These are phyloP conservation scores for Onychostoma macrolepis DNA, from an alignment of 2,113 vertebrate species.

Conservation along the genomic window DNA sequence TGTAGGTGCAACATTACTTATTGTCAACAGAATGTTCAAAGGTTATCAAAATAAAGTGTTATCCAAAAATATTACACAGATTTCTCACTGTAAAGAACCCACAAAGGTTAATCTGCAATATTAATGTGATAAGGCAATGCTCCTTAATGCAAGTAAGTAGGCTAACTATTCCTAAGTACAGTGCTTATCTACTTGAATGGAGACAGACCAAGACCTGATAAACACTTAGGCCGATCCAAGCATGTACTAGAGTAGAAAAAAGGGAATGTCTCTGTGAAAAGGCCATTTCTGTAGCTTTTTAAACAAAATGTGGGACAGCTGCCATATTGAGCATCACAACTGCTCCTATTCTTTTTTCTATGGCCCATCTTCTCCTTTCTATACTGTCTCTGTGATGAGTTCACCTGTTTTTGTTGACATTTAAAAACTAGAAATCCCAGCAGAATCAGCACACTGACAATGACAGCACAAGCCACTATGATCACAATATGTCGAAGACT, in stretches of 20 bases:
- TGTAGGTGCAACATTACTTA: too few relatives aligned
- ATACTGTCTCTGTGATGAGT: neutral
- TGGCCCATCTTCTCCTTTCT: neutral
- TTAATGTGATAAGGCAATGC: neutral
- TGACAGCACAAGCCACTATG: neutral
- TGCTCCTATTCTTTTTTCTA: neutral
- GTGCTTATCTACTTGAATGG: neutral
- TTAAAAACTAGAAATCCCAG: neutral
- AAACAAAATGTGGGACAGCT: neutral
- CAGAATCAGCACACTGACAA: neutral
- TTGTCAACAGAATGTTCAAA: too few relatives aligned
- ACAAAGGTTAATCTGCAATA: neutral
- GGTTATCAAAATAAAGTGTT: too few relatives aligned
- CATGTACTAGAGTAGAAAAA: neutral
- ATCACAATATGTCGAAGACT: neutral
- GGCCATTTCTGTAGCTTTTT: neutral
- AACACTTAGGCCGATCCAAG: neutral
- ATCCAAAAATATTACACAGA: too few relatives aligned
- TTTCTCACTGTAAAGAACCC: neutral
- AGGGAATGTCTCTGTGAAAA: neutral
- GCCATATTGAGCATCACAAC: neutral
- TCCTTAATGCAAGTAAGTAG: neutral
- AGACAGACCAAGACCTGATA: neutral
- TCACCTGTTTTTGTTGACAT: constrained; percentile 10
- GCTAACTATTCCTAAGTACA: neutral